Evolutionary conservation across 2,113 vertebrate genomes (phyloP), one percentile per base, ranked within the genome.

Genomic region (Etheostoma spectabile): DNA sequence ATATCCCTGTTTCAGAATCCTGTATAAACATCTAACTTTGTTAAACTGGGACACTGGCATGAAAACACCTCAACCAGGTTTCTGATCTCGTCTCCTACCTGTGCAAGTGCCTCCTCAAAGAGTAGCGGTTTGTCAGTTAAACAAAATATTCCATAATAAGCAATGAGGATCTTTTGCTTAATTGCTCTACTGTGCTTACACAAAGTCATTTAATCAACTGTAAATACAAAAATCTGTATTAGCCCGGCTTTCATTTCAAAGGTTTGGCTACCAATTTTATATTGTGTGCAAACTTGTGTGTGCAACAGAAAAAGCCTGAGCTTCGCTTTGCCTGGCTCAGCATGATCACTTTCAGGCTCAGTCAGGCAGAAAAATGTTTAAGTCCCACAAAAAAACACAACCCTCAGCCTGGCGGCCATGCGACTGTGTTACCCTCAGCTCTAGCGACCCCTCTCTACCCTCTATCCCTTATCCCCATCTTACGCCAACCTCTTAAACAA

Each of bases 361-460:
- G 74, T 85, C 84, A 62, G 81, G 77, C 81, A 78, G 82, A 89
- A 87, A 89, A 86, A 84, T 53, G 48, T 89, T 78, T 62, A 27
- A 84, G 49, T 78, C 76, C 65, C 75, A 78, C 74, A 87, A 86
- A 87, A 86, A 78, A 88, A 84, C 84, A 88, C 57, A 64, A 77
- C 78, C 57, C 61, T 65, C 24, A 14, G 35, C 79, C 74, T 53
- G 8, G 12, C 33, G 57, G 71, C 77, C 85, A 74, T 80, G 52
- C 14, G 59, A 19, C 61, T 65, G 71, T 71, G 75, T 66, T 83
- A 59, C 48, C 55, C 65, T 83, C 56, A 51, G 64, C 63, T 49
- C 55, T 71, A 49, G 42, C 66, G 19, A 5, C 21, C 66, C 61
- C 56, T 49, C 79, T 59, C 70, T 45, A 35, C 61, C 45, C 62